Base-by-base conservation (phyloP, 2,888 invertebrate genomes). In the Drosophila yooni region DNA sequence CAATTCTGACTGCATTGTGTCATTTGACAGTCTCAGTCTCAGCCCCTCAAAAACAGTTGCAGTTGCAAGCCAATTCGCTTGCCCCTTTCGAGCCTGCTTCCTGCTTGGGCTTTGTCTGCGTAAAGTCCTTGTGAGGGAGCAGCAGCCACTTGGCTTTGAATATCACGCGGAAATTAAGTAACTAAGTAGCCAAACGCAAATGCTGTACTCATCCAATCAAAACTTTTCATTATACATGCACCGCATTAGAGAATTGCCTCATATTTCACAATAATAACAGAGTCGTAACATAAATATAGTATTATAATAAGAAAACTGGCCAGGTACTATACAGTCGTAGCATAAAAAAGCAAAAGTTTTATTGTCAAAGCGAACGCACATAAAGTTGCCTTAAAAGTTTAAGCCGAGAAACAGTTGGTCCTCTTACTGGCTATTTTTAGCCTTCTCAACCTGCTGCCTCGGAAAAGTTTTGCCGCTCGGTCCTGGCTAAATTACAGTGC, bases 301-400 rank as follows among this genome's bases (percentile, higher is more conserved):
- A 81, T 77, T 73, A 74, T 58, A 58, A 40, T 50, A 51, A n/a
- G 21, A 36, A 15, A 33, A n/a, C 25, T 38, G 36, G 33, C 33
- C 61, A 59, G 54, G 66, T 64, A 72, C 36, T 31, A 25, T 52
- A 33, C 13, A 51, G 53, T 57, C 57, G 2, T 38, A 56, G 62
- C 48, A 79, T 68, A 60, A 71, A 72, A 83, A 80, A 70, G 76
- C 57, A 76, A 88, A 85, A 85, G 85, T 85, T 85, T 88, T 85
- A 88, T 86, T 85, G 85, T 88, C 89, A 68, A 64, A 66, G 80
- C 73, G 65, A 85, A 73, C 74, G 79, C 81, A 88, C 81, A 85
- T 85, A 85, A 88, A 88, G 79, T 88, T 85, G 88, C 75, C 84
- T 85, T 83, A 88, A 86, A 84, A 85, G 88, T 83, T 83, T 66